Base-by-base conservation (phyloP, 2,113 vertebrate genomes). In the Anarrhichthys ocellatus region DNA sequence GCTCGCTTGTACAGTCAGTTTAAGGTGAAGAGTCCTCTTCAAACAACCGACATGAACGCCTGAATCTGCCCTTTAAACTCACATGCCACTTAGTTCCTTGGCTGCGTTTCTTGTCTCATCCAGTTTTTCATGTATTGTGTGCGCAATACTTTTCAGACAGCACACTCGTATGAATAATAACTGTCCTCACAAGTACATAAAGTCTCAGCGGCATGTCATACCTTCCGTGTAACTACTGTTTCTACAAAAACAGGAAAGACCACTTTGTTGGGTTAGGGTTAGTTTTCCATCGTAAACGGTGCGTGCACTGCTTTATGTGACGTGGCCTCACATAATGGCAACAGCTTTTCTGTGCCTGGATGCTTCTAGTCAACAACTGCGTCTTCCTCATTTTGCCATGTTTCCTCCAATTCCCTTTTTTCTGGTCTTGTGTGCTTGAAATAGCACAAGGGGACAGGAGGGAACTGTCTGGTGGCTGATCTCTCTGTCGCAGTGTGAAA, bases 401-500 rank as follows among this genome's bases (percentile, higher is more conserved):
- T 84, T 92, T 82, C 76, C 76, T 82, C 62, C 64, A 70, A 76
- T 86, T 80, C 71, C 65, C 58, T 69, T 89, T 63, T 78, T 87
- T 32, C 6, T 34, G 34, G 83, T 71, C 73, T 61, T 40, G 40
- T 75, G 70, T 70, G 65, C 77, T 78, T 84, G 84, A 90, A 91
- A 91, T 70, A 83, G 70, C 85, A 84, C 36, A 79, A 64, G 46
- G 70, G 72, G 54, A 76, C 69, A 58, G 71, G 78, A 81, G 66
- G 76, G 76, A 84, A 70, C 69, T 65, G 67, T 84, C 78, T 83
- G 68, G 18, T 78, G 74, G 75, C 80, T 42, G 82, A 78, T 85
- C 80, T 82, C 73, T 74, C 73, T 70, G 54, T 62, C 42, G 71
- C 76, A 66, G 68, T 27, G 84, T 91, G 82, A 91, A 89, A 92